Base-by-base conservation (phyloP, 2,797 vertebrate species). In the Salarias fasciatus region DNA sequence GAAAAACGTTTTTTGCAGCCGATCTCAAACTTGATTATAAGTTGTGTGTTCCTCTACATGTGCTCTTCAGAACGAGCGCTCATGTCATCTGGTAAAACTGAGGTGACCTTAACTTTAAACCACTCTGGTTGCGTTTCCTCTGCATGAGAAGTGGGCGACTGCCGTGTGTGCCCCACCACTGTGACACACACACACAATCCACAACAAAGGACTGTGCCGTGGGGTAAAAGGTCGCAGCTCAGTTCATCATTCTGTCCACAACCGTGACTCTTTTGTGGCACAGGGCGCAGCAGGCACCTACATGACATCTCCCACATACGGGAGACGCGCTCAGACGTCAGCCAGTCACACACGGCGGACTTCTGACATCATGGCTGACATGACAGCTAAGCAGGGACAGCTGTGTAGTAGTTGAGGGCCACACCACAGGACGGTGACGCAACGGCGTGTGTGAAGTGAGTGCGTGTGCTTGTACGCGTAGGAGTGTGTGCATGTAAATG, bases 341-440 rank as follows among this genome's bases (percentile, higher is more conserved):
- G 79, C 72, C 84, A 84, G 80, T 92, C 86, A 84, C 77, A 87
- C 75, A 76, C 74, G 85, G 82, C 72, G 83, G 67, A 71, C 70
- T 77, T 84, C 66, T 87, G 86, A 86, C 86, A 88, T 90, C 85
- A 89, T 71, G 73, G 79, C 74, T 71, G 75, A 85, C 75, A 83
- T 79, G 79, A 88, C 84, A 81, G 80, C 79, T 89, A 87, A 88
- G 79, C 79, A 86, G 60, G 69, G 88, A 88, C 89, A 90, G 89
- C 89, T 89, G 89, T 69, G 50, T 69, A 60, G 67, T 67, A 83
- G 77, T 77, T 80, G 60, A 51, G 62, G 53, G 69, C 75, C 68
- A 76, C 70, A 81, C 70, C 79, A 81, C 71, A 72, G 63, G 29
- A 76, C 53, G 84, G 68, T 87, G 87, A 90, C 76, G 76, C 84